A percentile compares a stretch with the other conserved stretches of the same genome.
Evolutionary conservation across 2,113 vertebrate genomes (phyloP).

Genomic region (Bubo scandiacus): DNA sequence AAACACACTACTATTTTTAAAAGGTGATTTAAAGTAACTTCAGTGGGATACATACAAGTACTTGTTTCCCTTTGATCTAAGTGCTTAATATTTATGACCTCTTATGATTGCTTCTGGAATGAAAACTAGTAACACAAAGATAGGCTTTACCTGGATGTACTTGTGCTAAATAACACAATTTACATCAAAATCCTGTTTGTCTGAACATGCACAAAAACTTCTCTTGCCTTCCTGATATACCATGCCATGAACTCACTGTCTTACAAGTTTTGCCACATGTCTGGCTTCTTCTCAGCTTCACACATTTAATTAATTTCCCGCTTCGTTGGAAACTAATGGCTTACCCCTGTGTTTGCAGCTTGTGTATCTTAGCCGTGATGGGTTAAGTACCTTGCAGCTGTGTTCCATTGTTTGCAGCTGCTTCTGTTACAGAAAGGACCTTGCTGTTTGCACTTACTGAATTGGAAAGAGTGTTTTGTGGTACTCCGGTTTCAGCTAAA

Average conservation of each 20-base stretch:
- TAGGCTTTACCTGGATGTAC: background rate
- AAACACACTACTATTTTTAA: background rate
- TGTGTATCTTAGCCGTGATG: background rate
- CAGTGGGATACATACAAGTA: background rate
- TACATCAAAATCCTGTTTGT: background rate
- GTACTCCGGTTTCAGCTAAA: background rate
- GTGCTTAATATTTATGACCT: background rate
- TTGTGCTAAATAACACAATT: background rate
- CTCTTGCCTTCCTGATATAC: background rate
- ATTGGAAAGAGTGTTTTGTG: background rate
- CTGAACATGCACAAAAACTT: background rate
- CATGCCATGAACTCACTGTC: background rate
- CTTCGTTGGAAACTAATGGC: background rate
- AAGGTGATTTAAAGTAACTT: background rate
- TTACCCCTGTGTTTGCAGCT: background rate
- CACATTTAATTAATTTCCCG: background rate
- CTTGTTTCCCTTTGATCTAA: background rate
- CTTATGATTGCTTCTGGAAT: background rate
- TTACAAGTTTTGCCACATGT: background rate
- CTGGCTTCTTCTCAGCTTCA: background rate
- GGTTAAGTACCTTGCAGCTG: background rate
- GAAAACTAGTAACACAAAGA: background rate
- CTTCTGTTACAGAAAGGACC: background rate
- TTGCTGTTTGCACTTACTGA: background rate
- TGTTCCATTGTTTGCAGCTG: background rate